Conservation (phyloP, 2,113 vertebrate species). For the Urocolius indicus region DNA sequence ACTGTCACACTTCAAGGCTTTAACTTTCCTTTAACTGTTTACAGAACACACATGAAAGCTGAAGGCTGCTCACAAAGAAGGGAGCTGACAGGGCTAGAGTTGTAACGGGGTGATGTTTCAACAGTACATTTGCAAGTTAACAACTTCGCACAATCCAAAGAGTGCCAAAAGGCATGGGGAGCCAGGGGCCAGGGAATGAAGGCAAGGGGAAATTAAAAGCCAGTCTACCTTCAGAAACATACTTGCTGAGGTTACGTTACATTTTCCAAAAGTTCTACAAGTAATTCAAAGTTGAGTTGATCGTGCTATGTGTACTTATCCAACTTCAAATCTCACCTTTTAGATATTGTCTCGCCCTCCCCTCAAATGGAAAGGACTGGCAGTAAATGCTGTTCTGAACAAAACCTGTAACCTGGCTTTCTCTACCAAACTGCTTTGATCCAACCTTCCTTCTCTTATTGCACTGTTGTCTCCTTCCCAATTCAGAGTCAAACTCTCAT, state of each 20-base stretch:
- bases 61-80: background rate
- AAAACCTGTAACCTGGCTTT: conserved; percentile 1
- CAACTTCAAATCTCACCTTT: background rate
- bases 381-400: conserved; percentile 24
- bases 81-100: background rate
- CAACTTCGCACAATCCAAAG: background rate
- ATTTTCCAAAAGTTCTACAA: background rate
- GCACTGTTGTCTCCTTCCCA: conserved; percentile 15
- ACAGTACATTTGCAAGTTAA: conserved; percentile 43
- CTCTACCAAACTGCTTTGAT: conserved; percentile 24
- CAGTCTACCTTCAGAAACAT: background rate
- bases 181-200: background rate
- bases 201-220: conserved; percentile 32
- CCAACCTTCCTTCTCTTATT: background rate
- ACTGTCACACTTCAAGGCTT: background rate
- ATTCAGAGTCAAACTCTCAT: background rate
- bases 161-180: background rate
- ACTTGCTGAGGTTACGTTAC: background rate
- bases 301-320: background rate
- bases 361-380: background rate
- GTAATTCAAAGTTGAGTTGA: background rate
- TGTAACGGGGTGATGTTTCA: conserved; percentile 41
- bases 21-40: background rate
- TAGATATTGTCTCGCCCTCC: background rate
- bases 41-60: background rate